Base-by-base conservation (phyloP, 2,797 vertebrate species). In the Halcyon badia region DNA sequence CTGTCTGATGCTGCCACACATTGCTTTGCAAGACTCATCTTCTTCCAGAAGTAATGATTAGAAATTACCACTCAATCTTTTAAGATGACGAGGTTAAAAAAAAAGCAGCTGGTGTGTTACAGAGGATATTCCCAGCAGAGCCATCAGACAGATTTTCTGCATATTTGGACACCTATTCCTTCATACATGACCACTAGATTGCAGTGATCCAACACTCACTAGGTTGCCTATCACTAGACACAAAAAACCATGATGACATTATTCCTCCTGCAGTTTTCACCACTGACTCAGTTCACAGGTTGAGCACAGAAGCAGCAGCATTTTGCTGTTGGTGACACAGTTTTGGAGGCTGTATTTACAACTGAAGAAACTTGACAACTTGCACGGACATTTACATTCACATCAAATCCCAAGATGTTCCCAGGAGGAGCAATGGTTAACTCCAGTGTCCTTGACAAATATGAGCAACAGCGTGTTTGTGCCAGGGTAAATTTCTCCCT, bases 401-500 rank as follows among this genome's bases (percentile, higher is more conserved):
- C 48, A 60, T 69, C 71, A 85, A 80, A 73, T 93, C 76, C 54
- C n/a, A 48, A 51, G n/a, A 54, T 75, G 75, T 79, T 91, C 83
- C 65, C 85, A 83, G 54, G 35, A 88, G 90, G 12, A 94, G 6
- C 42, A 72, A 42, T 44, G 64, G 62, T 92, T 92, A 88, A 78
- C 62, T 79, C 61, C 26, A n/a, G 68, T 69, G 80, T 93, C 86
- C 83, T 92, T 91, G 86, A 90, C 80, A 95, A 91, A 51, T 80
- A 73, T 8, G 14, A 95, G 57, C 57, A 94, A 68, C 75, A 89
- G 5, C 33, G 30, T 68, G 57, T 83, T 83, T 77, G 33, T 85
- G 64, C 49, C 71, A 79, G 52, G 28, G n/a, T 56, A 68, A 65
- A 92, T 83, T 87, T 96, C 14, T 92, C 92, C 88, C 69, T 70